A percentile compares a stretch with the other conserved stretches of the same genome.
Evolutionary conservation across 2,797 vertebrate species (phyloP).

Genomic region (Poeciliopsis presidionis): DNA sequence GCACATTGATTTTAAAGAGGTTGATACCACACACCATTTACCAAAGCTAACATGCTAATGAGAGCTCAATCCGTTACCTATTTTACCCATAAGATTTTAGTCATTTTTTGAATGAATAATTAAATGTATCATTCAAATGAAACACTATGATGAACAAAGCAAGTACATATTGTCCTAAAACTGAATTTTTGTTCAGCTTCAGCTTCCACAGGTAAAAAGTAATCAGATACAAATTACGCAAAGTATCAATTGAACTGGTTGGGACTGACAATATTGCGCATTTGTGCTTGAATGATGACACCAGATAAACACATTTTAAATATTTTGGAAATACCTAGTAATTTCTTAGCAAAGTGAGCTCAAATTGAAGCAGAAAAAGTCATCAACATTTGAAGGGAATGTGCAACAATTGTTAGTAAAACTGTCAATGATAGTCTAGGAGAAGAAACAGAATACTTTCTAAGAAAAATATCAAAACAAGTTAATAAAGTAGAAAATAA

Average conservation of each 20-base stretch:
- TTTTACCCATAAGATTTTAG: background rate
- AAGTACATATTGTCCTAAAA: background rate
- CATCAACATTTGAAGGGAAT: background rate
- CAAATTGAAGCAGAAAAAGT: background rate
- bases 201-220: background rate
- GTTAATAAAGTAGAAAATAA: background rate
- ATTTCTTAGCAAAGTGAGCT: background rate
- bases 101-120: background rate
- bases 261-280: background rate
- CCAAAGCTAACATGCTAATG: background rate
- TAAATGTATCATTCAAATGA: background rate
- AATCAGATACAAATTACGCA: background rate
- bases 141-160: background rate
- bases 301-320: background rate
- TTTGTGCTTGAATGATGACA: background rate
- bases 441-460: background rate
- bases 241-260: background rate
- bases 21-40: conserved; percentile 36
- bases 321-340: background rate
- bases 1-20: conserved; percentile 43
- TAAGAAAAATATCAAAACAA: background rate
- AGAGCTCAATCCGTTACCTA: background rate
- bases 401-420: background rate
- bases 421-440: background rate
- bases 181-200: background rate